A percentile compares a stretch with the other conserved stretches of the same genome.
phyloP scores from a whole-genome alignment of 2,888 invertebrate genomes.

The Torymus aiolomorphi region DNA sequence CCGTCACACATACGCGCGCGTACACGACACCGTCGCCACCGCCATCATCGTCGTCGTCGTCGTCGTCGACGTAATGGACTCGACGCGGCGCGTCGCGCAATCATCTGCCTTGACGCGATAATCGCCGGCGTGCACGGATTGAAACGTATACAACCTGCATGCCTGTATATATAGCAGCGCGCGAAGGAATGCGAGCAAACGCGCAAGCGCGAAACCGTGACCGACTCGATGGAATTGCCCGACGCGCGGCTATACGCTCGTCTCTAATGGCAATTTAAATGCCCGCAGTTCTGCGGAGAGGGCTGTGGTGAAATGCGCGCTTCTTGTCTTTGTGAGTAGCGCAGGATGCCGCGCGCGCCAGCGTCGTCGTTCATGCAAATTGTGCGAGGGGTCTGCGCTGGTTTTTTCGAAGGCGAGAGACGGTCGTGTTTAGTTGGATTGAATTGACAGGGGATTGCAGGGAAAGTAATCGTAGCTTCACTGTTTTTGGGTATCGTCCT shows the following conservation, averaged over 20 bases:
- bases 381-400: too few species aligned
- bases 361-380: too few species aligned
- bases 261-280: constrained; percentile 50
- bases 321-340: too few species aligned
- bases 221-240: constrained; percentile 41
- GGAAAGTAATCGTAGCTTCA: too few species aligned
- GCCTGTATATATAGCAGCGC: constrained; percentile 21
- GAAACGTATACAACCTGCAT: constrained; percentile 60
- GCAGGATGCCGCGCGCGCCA: too few species aligned
- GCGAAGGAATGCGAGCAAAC: constrained; percentile 1
- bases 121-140: constrained; percentile 60
- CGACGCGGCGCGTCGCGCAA: constrained; percentile 47
- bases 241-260: background rate
- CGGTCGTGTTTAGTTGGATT: too few species aligned
- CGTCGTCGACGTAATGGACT: constrained; percentile 18
- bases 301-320: too few species aligned
- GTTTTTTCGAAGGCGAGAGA: too few species aligned
- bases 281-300: background rate
- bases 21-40: too few species aligned
- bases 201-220: constrained; percentile 51
- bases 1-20: too few species aligned
- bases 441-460: too few species aligned
- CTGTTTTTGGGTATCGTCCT: too few species aligned
- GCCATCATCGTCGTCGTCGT: background rate
- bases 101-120: constrained; percentile 61